Conservation (phyloP, 2,797 vertebrate genomes). For the Momotus momota region DNA sequence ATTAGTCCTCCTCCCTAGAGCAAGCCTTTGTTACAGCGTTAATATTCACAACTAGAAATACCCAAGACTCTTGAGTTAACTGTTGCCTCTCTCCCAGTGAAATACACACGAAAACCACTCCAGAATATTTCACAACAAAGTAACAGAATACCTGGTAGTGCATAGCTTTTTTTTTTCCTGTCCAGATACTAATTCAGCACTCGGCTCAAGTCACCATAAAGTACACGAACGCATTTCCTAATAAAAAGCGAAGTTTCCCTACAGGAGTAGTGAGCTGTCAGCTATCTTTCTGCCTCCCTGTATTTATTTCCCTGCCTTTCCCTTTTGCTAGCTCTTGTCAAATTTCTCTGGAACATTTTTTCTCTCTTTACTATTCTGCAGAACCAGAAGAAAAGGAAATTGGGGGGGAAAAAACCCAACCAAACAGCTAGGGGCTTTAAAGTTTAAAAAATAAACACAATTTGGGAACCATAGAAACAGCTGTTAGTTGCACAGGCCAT, state of each 20-base stretch:
- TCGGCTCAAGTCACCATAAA: conserved; percentile 47
- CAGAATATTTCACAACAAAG: neutral
- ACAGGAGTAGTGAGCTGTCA: conserved; percentile 11
- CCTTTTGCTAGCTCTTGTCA: conserved; percentile 29
- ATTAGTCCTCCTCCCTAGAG: neutral
- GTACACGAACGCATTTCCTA: conserved; percentile 43
- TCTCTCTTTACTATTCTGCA: neutral
- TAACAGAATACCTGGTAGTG: neutral
- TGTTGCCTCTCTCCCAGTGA: neutral
- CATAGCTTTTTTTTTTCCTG: neutral
- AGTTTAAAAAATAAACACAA: conserved; percentile 60
- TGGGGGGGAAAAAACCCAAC: accelerated
- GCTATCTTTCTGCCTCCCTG: conserved; percentile 38
- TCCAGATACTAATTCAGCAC: conserved; percentile 21
- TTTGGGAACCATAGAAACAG: conserved; percentile 57
- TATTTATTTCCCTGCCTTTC: conserved; percentile 56
- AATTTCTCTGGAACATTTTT: conserved; percentile 41
- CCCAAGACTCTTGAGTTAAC: neutral
- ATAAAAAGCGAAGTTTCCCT: conserved; percentile 51
- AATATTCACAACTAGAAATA: neutral
- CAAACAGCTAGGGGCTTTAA: neutral
- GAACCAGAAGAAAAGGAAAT: conserved; percentile 27
- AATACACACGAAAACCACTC: neutral
- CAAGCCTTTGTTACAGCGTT: neutral
- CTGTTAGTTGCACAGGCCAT: conserved; percentile 46